phyloP scores from a whole-genome alignment of 2,797 vertebrate species.

The Lepilemur septentrionalis region DNA sequence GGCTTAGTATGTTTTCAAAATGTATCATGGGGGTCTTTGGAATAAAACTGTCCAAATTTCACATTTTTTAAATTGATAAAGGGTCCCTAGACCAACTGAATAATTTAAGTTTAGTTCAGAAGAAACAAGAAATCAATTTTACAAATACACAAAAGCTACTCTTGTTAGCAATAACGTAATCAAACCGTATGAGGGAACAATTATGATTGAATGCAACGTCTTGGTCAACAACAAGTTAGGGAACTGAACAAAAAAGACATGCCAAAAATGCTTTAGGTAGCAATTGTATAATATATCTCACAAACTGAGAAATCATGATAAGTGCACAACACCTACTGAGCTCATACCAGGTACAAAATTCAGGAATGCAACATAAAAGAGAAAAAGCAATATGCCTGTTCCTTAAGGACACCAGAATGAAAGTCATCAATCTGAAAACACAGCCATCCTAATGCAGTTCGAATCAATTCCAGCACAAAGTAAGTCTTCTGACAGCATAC shows the following conservation, averaged over 20 bases:
- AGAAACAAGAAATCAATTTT: constrained; percentile 21
- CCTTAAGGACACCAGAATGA: not conserved
- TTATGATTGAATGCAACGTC: not conserved
- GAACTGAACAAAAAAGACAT: not conserved
- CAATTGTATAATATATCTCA: not conserved
- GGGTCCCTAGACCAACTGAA: not conserved
- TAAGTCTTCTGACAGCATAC: not conserved
- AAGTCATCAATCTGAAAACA: not conserved
- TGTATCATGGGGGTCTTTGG: constrained; percentile 12
- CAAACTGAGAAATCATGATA: not conserved
- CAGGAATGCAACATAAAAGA: not conserved
- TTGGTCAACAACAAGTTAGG: not conserved
- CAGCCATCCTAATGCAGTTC: not conserved
- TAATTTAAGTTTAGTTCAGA: not conserved
- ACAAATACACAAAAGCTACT: constrained; percentile 18
- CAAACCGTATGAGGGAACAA: not conserved
- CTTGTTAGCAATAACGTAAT: not conserved
- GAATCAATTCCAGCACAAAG: not conserved
- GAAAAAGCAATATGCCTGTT: not conserved
- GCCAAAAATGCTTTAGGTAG: not conserved
- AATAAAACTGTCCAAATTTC: constrained; percentile 20
- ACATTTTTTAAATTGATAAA: constrained; percentile 4
- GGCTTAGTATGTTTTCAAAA: constrained; percentile 60
- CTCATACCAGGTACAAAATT: not conserved
- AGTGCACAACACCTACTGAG: not conserved